A percentile compares a stretch with the other conserved stretches of the same genome.
These are phyloP conservation scores for Hippotragus niger DNA, from an alignment of 2,113 vertebrate species.

Conservation along the genomic window DNA sequence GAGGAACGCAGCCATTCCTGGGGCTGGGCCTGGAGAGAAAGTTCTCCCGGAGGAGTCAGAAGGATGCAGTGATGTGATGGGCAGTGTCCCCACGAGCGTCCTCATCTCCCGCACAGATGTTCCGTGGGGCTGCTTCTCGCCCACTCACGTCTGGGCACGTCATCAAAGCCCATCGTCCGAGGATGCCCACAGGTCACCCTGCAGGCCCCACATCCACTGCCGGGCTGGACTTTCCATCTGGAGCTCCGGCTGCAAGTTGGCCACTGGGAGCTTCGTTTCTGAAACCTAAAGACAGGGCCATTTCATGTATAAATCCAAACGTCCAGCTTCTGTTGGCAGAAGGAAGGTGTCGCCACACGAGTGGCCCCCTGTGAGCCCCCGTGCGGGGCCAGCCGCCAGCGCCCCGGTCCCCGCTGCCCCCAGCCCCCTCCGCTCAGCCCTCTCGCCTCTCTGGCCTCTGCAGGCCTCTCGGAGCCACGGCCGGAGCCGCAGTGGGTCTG, in stretches of 20 bases:
- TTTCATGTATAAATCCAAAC: neutral
- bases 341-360: accelerated
- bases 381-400: accelerated
- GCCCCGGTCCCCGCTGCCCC: accelerated
- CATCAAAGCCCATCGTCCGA: neutral
- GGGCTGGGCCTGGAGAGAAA: neutral
- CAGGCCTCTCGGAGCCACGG: neutral
- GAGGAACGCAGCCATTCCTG: neutral
- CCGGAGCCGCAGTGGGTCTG: neutral
- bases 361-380: accelerated
- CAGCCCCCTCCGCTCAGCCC: neutral
- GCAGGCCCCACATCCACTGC: neutral
- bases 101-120: neutral
- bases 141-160: accelerated
- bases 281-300: neutral
- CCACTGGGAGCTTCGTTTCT: neutral
- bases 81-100: neutral
- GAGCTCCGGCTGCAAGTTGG: neutral
- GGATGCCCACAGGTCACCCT: neutral
- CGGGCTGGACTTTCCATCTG: neutral
- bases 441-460: neutral
- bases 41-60: neutral
- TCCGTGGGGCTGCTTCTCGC: neutral
- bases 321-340: accelerated
- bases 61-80: accelerated